Base-by-base conservation (phyloP, 2,888 invertebrate species). In the Sphaeridia pumilis region DNA sequence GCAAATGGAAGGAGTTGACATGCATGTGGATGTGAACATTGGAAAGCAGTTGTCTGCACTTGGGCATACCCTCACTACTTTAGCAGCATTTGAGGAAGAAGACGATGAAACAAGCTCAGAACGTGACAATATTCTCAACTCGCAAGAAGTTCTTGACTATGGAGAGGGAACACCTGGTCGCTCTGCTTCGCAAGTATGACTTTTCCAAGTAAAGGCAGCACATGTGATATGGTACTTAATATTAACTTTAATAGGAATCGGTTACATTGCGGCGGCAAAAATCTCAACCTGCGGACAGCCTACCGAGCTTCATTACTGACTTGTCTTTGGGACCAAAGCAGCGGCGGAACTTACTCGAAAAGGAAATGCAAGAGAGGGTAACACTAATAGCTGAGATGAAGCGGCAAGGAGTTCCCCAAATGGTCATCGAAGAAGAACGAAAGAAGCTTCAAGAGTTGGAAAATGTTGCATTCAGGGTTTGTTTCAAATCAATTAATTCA, bases 1-100 rank as follows among this genome's bases (percentile, higher is more conserved):
- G 93, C 87, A 95, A 73, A 98, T 98, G 98, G 90, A 95, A 70
- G 98, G 98, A 46, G 92, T 95, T 7, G 94, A 94, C 68, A 92
- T 95, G 60, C 92, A 95, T 70, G 73, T 95, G 52, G 94, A 95
- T 71, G 88, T 92, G 1, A 90, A 87, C 70, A 90, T 98, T 41
- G 97, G 97, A 49, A 93, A 95, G 70, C 88, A 94, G 68, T 74
- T 97, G 25, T 92, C 93, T 0, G 86, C 93, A 0, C 75, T 97
- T 34, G 93, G 94, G 0, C 88, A 93, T 70, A 97, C 97, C 0
- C 77, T 97, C 51, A 95, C 97, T 0, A 89, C 92, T 78, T 75
- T 97, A 43, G 92, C 94, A 0, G 92, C 89, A 4, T 84, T 83
- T 45, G 70, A 74, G 65, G 90, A 90, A 67, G 86, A 86, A 67